Evolutionary conservation across 2,797 vertebrate species (phyloP), one percentile per base, ranked within the genome.

Genomic region (Poecilia picta): DNA sequence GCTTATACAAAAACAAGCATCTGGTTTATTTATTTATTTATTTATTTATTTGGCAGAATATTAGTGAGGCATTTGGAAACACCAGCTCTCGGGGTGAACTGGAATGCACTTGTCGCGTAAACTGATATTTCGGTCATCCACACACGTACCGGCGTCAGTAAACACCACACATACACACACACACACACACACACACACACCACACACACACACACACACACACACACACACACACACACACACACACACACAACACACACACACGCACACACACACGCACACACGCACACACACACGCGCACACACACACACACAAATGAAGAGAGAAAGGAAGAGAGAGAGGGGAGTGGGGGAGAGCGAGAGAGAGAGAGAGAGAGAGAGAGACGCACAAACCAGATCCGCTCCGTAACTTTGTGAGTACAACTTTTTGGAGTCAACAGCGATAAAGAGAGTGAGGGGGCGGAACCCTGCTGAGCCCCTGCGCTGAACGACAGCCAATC

Each of bases 401-500:
- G 92, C 93, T 84, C 64, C 93, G 89, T 92, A 96, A 96, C 94
- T 96, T 96, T 94, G 94, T 85, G 94, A 96, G 94, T 91, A 93
- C 95, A 96, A 96, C 96, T 96, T 96, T 96, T 95, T 95, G 93
- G 90, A 95, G 93, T 92, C 94, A 93, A 94, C 95, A 92, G 93
- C 87, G 93, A 92, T 95, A 94, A 94, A 89, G 94, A 82, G 93
- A 95, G 95, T 95, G 94, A 96, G 94, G 96, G 97, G 97, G 98
- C 96, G 97, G 96, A 95, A 96, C 95, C 97, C 97, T 88, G 97
- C 97, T 97, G 97, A 88, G 97, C 96, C 89, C 87, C 93, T 96
- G 96, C 95, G 96, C 97, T 97, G 97, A 98, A 98, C 95, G 96
- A 92, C 96, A 98, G 98, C 98, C 98, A 99, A 99, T 99, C 95